phyloP scores from a whole-genome alignment of 2,888 invertebrate species.

The Amaurobius ferox region DNA sequence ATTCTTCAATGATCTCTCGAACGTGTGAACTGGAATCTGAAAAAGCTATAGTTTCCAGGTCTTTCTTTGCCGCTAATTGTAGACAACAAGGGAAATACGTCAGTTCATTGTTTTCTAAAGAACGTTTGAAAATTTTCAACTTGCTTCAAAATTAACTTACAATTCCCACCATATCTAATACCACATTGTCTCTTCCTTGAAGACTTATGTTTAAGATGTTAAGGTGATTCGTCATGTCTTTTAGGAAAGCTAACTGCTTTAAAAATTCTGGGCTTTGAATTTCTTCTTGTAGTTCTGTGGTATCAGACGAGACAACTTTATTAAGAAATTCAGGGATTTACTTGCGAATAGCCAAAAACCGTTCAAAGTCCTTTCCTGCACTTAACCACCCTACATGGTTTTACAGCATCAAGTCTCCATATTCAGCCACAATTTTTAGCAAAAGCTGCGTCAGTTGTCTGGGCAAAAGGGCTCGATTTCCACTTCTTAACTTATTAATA shows the following conservation, averaged over 20 bases:
- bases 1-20: not conserved
- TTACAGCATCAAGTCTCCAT: not conserved
- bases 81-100: no score
- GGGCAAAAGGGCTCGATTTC: no score
- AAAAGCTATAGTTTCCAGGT: not conserved
- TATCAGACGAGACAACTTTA: not conserved
- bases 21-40: not conserved
- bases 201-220: not conserved
- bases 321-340: not conserved
- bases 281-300: slow-evolving; percentile 15
- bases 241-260: slow-evolving; percentile 8
- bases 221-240: not conserved
- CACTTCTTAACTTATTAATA: no score
- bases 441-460: no score
- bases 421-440: not conserved
- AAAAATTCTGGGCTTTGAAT: not conserved
- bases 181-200: slow-evolving; percentile 3
- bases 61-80: not conserved
- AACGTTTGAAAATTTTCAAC: slow-evolving; percentile 12
- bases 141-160: slow-evolving; percentile 4
- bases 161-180: not conserved
- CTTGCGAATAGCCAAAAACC: not conserved
- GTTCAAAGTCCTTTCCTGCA: not conserved
- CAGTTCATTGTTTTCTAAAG: slow-evolving; percentile 13
- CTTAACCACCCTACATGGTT: slow-evolving; percentile 2